Evolutionary conservation across 2,797 vertebrate species (phyloP), one percentile per base, ranked within the genome.

Genomic region (Buceros bicornis): DNA sequence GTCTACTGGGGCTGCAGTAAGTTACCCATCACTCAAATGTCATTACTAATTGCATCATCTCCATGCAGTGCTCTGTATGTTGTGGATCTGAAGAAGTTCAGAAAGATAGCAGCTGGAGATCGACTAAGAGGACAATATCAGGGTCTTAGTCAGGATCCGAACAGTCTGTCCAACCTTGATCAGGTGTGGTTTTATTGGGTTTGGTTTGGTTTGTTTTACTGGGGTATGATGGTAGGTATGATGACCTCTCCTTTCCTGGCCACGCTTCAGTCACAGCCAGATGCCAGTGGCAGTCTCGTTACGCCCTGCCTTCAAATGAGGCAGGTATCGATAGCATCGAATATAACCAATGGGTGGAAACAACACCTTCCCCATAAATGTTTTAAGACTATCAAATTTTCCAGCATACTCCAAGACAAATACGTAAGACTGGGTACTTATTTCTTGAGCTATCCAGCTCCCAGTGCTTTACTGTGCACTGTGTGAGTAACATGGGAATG

Each of bases 161-260:
- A 99, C 98, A 99, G 99, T 84, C 98, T 99, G 64, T 99, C 99
- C 88, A 99, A 99, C 98, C 99, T 99, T 17, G 99, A 99, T 95
- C 99, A 99, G 99, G 99, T 99, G 93, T 95, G 97, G 85, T 66
- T 45, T 83, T 37, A 14, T 6, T 62, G 33, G 13, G 28, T 57
- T 51, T 56, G 25, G 0, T 64, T 71, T 13, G 22, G 9, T n/a
- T 48, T 66, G 15, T 21, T 90, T 88, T 24, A 51, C 35, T 70
- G 51, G 54, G 29, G 26, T 56, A 0, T 35, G 53, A 48, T 50
- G 33, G n/a, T 51, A 67, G n/a, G 13, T 2, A 57, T 28, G 65
- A 40, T 40, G 65, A 78, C 18, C 13, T 45, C 64, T 81, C 42
- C 42, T 58, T 70, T 65, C 37, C 42, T 42, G 37, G 57, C 25